A percentile compares a stretch with the other conserved stretches of the same genome.
Evolutionary conservation across 1,140 invertebrate species (phyloP).

Genomic region (Globodera ellingtonae): DNA sequence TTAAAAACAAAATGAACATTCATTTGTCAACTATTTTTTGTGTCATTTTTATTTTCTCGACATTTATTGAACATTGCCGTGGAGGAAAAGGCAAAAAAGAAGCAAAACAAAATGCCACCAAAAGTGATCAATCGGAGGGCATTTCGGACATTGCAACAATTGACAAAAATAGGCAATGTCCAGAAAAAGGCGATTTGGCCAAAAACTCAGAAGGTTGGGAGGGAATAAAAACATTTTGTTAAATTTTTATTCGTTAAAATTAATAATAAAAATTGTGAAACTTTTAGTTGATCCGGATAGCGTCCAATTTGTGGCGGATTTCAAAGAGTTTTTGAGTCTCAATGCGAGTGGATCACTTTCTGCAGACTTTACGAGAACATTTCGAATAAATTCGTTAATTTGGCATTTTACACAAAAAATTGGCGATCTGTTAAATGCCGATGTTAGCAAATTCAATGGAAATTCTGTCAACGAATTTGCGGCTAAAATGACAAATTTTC

Average conservation of each 20-base stretch:
- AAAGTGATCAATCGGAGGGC: neutral
- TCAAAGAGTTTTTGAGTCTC: neutral
- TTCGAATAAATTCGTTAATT: neutral
- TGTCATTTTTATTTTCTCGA: neutral
- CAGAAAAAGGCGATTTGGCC: neutral
- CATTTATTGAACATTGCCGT: neutral
- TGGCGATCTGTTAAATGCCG: neutral
- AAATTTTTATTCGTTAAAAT: neutral
- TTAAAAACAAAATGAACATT: neutral
- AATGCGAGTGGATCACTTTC: neutral
- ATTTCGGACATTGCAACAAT: neutral
- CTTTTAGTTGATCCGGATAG: neutral
- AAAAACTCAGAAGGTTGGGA: neutral
- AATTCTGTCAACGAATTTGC: neutral
- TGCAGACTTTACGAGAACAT: neutral
- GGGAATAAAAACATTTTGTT: neutral
- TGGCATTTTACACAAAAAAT: neutral
- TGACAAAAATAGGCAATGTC: neutral
- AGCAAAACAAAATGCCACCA: neutral
- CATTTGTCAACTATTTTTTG: neutral
- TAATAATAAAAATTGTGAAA: no score
- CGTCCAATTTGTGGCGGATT: neutral
- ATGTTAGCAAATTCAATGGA: neutral
- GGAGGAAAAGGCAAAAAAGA: neutral
- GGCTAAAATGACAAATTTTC: neutral